Base-by-base conservation (phyloP, 1,140 invertebrate species). In the Ceratina japonica region DNA sequence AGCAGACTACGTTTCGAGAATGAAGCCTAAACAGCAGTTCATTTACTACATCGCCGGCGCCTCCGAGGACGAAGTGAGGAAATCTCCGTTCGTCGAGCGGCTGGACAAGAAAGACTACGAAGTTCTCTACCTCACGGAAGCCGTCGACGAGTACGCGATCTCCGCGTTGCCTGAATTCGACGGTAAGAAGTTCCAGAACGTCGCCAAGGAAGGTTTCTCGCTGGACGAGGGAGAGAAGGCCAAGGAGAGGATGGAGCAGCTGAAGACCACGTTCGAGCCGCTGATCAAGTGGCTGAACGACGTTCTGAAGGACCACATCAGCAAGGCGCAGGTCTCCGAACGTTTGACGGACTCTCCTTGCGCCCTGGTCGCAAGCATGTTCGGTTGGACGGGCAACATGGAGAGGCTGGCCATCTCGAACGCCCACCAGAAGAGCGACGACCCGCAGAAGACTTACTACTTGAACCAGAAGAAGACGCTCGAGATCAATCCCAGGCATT, bases 351-450 rank as follows among this genome's bases (percentile, higher is more conserved):
- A 96, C 77, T 99, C 99, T 3, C 98, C 99, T 0, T 99, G 98
- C 92, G 99, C 98, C 44, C 93, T 99, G 49, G 97, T 99, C n/a
- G 98, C 98, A 61, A 97, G 96, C 78, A 96, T 97, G 93, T 99
- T 98, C 91, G 98, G 98, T 72, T 98, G 98, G 98, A 99, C 98
- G 85, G 99, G 98, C 76, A 99, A 99, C 91, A 99, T 99, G 99
- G 99, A 99, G 92, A 94, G 98, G 71, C 94, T 99, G 65, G 98
- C 98, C 71, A 94, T 97, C 81, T 98, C 98, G 15, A 99, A 99
- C 92, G 98, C 99, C 22, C 99, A 99, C 93, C 98, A 98, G 88
- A 99, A 99, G 92, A 92, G 97, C 3, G 96, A 99, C 88, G 98
- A 99, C 94, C 95, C 97, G 15, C 97, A 98, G 85, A 95, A 97